Base-by-base conservation (phyloP, 2,888 invertebrate species). In the Sphaeridia pumilis region DNA sequence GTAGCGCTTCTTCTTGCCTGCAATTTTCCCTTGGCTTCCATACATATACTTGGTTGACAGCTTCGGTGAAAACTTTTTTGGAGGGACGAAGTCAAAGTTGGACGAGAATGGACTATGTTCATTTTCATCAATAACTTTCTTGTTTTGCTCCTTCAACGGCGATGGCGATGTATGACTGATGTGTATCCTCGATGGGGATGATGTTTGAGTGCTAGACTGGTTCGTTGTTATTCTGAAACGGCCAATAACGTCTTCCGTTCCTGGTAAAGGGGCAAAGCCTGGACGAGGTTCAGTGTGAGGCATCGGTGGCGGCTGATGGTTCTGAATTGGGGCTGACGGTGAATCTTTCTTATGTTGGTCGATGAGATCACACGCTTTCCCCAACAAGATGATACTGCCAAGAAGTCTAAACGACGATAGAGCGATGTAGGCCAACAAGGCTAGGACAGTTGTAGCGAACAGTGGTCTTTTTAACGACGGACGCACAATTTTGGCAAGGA, bases 331-430 rank as follows among this genome's bases (percentile, higher is more conserved):
- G n/a, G n/a, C n/a, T n/a, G n/a, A n/a, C 2, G 55, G 38, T 10
- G 58, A 46, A 10, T 53, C 50, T 57, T 57, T 58, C 80, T 1
- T 85, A 68, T 86, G 84, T 60, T 81, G 79, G 35, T 83, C 75
- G 66, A 95, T 93, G 59, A 92, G 75, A 67, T 86, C 83, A 66
- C 89, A 89, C 0, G 94, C 93, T 70, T 83, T 84, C 2, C 94
- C 94, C 58, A 97, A 75, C 47, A 95, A 83, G 24, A 93, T 77
- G 48, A 97, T 81, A 56, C 89, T 92, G 62, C 87, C 87, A 12
- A 92, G 75, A 43, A 94, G 78, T 66, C 87, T 77, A 60, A 85
- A 75, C 1, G 84, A 79, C 61, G 83, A 76, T 5, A 87, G 73
- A 63, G 83, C 84, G 1, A 87, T 68, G 69, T 86, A 93, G 4